Evolutionary conservation across 1,140 invertebrate species (phyloP).

Genomic region (Matsumurasca onukii): DNA sequence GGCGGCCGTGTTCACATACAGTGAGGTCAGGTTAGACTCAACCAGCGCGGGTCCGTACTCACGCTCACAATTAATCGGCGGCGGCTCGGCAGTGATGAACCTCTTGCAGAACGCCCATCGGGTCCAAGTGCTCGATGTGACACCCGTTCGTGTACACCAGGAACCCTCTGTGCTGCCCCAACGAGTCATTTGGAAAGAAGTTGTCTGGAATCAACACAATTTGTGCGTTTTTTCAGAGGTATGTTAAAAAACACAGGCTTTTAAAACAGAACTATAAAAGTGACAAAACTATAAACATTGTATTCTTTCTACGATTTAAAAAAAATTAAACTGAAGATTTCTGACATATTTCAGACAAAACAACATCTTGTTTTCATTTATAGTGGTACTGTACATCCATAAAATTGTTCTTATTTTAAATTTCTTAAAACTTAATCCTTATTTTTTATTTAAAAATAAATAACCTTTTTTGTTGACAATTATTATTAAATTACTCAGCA

Average conservation of each 20-base stretch:
- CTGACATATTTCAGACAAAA: too few relatives aligned
- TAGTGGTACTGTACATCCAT: too few relatives aligned
- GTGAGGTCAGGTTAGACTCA: conserved; percentile 36
- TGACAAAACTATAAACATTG: neutral
- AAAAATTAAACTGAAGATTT: too few relatives aligned
- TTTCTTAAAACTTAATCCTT: too few relatives aligned
- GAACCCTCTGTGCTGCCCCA: conserved; percentile 4
- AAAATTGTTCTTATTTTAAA: too few relatives aligned
- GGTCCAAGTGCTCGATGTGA: conserved; percentile 73
- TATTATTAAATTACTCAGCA: neutral
- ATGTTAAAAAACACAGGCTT: neutral
- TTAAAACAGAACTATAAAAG: neutral
- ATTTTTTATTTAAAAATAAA: too few relatives aligned
- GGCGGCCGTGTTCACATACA: conserved; percentile 37
- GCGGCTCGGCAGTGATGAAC: conserved; percentile 28
- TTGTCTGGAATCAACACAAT: neutral
- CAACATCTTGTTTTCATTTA: too few relatives aligned
- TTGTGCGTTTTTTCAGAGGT: neutral
- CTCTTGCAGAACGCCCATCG: conserved; percentile 55
- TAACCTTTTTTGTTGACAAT: neutral
- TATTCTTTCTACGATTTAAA: too few relatives aligned
- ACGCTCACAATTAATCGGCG: conserved; percentile 31
- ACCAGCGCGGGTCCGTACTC: conserved; percentile 31
- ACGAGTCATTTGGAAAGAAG: neutral
- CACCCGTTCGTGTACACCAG: conserved; percentile 56